A percentile compares a stretch with the other conserved stretches of the same genome.
Conservation (phyloP, 1,140 invertebrate species). For the Lepidurus couesii region DNA sequence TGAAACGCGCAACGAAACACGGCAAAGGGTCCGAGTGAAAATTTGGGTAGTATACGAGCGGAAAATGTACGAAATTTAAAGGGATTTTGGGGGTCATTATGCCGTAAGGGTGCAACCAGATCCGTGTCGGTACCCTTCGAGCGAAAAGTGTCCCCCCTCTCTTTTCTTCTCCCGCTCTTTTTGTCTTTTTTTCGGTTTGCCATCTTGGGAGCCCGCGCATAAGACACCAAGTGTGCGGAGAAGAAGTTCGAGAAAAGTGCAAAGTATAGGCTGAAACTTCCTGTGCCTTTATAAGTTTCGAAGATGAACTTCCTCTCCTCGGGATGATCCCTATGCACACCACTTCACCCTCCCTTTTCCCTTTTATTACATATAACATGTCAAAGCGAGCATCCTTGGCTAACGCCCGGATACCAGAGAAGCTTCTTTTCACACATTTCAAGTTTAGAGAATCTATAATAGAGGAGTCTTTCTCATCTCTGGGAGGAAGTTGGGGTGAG, state of each 20-base stretch:
- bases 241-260: background rate
- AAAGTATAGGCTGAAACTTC: constrained; percentile 22
- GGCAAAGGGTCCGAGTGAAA: background rate
- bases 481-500: background rate
- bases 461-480: background rate
- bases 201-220: background rate
- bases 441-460: background rate
- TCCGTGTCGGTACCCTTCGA: background rate
- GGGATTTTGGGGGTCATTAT: background rate
- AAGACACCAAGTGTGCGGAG: background rate
- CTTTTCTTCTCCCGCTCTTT: background rate
- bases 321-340: background rate
- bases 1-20: background rate
- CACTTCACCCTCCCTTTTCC: background rate
- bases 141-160: background rate
- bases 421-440: background rate
- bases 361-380: background rate
- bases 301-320: constrained; percentile 18
- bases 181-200: background rate
- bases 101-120: background rate
- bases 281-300: background rate
- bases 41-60: background rate
- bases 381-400: background rate
- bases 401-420: background rate
- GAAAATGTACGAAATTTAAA: background rate